Percentiles rank a stretch among this genome's conserved stretches.
phyloP scores from a whole-genome alignment of 2,888 invertebrate genomes.

The Siphlonurus alternatus region DNA sequence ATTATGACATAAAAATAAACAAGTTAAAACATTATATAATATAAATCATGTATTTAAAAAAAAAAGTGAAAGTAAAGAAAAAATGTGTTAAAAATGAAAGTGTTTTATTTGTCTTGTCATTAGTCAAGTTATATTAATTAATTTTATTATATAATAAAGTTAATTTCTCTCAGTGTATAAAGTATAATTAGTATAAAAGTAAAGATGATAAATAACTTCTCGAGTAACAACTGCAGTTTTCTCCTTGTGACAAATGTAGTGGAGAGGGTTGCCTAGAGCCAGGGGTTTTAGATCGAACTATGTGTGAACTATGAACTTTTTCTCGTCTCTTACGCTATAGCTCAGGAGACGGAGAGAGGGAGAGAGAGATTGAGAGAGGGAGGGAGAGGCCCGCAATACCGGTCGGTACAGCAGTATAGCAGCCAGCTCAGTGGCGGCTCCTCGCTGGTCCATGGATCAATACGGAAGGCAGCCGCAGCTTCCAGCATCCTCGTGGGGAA shows the following conservation, averaged over 20 bases:
- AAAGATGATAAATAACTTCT: too few species aligned
- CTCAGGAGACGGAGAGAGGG: too few species aligned
- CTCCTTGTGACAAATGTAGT: neutral
- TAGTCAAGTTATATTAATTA: neutral
- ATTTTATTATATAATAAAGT: neutral
- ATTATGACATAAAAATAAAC: neutral
- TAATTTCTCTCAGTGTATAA: too few species aligned
- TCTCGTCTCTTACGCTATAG: neutral
- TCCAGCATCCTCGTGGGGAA: too few species aligned
- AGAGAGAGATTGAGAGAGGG: neutral
- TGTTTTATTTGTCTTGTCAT: neutral
- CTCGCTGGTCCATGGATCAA: neutral
- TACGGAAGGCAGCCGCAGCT: too few species aligned
- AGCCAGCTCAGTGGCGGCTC: too few species aligned
- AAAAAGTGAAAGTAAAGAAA: neutral
- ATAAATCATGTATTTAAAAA: neutral
- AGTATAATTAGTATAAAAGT: too few species aligned
- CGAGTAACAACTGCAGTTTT: too few species aligned
- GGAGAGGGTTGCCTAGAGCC: neutral
- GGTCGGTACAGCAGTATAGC: too few species aligned
- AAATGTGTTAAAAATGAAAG: neutral
- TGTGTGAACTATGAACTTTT: neutral
- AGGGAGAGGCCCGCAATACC: too few species aligned
- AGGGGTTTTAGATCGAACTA: neutral
- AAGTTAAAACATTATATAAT: neutral